Conservation (phyloP, 2,113 vertebrate species). For the Emydura subglobosa region DNA sequence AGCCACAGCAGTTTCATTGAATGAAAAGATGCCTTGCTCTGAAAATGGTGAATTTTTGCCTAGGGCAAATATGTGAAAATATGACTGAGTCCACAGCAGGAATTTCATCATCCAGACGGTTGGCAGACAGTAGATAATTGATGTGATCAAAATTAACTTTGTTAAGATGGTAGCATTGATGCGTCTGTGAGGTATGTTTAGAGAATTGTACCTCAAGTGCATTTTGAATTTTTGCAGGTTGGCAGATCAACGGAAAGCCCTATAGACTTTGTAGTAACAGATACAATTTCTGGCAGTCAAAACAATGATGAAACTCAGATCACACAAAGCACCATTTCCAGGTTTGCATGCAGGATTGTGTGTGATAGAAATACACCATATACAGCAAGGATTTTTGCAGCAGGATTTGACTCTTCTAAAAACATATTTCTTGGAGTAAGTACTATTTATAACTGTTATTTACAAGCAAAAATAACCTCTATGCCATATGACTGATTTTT, state of each 20-base stretch:
- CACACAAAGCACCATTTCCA: slow-evolving; percentile 98
- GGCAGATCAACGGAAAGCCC: slow-evolving; percentile 97
- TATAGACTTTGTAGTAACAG: slow-evolving; percentile 98
- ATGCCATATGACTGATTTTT: background rate
- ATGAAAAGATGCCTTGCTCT: background rate
- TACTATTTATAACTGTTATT: background rate
- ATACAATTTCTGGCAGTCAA: slow-evolving; percentile 92
- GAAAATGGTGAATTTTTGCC: background rate
- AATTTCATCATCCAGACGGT: background rate
- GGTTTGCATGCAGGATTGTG: slow-evolving; percentile 96
- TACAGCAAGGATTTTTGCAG: slow-evolving; percentile 95
- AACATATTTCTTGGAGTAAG: slow-evolving; percentile 99
- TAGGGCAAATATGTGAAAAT: background rate
- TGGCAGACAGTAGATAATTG: background rate
- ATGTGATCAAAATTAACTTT: background rate
- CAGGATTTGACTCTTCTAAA: slow-evolving; percentile 97
- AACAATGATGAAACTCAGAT: slow-evolving; percentile 92
- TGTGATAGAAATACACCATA: slow-evolving; percentile 92
- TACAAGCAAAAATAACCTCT: background rate
- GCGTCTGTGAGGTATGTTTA: background rate
- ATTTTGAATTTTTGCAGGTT: slow-evolving; percentile 80
- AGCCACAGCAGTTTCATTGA: background rate
- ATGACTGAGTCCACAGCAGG: background rate
- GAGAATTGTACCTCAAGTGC: background rate
- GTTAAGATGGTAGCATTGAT: background rate